These are phyloP conservation scores for Boloria euphrosyne DNA, from an alignment of 2,888 invertebrate species.

Conservation along the genomic window DNA sequence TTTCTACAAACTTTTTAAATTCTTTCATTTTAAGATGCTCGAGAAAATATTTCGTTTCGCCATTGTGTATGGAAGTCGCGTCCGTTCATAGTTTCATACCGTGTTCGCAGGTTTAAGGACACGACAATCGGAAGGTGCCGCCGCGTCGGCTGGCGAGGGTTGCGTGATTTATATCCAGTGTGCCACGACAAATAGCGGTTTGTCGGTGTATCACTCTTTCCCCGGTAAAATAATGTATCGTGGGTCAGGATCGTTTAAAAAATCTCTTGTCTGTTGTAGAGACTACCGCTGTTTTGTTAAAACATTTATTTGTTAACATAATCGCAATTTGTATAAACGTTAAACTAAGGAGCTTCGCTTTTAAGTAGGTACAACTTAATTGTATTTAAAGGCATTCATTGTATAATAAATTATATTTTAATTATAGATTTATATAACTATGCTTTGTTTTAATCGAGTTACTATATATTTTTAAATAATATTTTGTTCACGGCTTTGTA, in stretches of 20 bases:
- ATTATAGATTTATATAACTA: not conserved
- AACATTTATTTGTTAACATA: not conserved
- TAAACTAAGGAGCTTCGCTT: not conserved
- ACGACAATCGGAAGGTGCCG: conserved; percentile 47
- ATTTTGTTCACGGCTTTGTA: too few species aligned
- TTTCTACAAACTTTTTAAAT: not conserved
- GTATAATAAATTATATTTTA: too few species aligned
- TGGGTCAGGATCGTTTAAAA: conserved; percentile 25
- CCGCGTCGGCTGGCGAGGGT: conserved; percentile 53
- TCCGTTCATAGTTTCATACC: conserved; percentile 33
- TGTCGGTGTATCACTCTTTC: conserved; percentile 74
- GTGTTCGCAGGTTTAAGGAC: conserved; percentile 51
- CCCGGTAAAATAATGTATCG: conserved; percentile 70
- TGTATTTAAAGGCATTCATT: not conserved
- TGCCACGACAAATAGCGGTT: conserved; percentile 78
- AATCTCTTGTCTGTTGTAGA: not conserved
- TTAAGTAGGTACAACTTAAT: not conserved
- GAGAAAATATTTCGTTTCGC: not conserved
- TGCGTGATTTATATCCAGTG: conserved; percentile 73
- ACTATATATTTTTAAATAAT: too few species aligned
- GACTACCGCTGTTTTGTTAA: not conserved
- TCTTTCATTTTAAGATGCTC: not conserved
- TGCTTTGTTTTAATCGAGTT: too few species aligned
- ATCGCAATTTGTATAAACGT: not conserved
- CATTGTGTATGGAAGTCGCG: conserved; percentile 30